A percentile compares a stretch with the other conserved stretches of the same genome.
phyloP scores from a whole-genome alignment of 2,888 invertebrate species.

The Polydrusus tereticollis region DNA sequence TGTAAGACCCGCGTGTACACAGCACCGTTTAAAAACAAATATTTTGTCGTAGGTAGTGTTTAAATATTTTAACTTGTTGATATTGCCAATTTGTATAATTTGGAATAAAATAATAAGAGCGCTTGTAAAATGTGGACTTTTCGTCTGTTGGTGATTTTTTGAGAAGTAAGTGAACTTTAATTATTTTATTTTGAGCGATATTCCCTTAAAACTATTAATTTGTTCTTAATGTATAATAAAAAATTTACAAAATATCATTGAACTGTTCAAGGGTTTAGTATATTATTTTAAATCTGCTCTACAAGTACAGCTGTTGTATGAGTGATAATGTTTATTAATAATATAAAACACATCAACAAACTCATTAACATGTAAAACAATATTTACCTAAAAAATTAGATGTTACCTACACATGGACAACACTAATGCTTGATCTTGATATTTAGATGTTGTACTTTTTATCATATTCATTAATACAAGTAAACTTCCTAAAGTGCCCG shows the following conservation, averaged over 20 bases:
- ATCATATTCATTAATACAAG: too few relatives aligned
- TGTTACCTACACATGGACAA: background rate
- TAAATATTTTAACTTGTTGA: background rate
- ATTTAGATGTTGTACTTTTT: too few relatives aligned
- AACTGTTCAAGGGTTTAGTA: too few relatives aligned
- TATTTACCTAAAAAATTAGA: conserved; percentile 9
- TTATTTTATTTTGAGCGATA: too few relatives aligned
- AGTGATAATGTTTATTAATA: background rate
- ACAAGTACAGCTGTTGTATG: background rate
- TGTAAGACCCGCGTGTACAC: too few relatives aligned
- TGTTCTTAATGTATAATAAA: too few relatives aligned
- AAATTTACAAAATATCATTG: background rate
- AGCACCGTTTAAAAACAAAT: background rate
- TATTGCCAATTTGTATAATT: background rate
- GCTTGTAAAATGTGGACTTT: background rate
- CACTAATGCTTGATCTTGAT: background rate
- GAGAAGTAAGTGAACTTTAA: background rate
- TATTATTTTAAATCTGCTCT: background rate
- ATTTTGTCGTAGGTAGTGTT: background rate
- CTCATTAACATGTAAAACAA: conserved; percentile 5
- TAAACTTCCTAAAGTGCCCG: too few relatives aligned
- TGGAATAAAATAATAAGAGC: background rate
- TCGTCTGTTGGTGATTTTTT: background rate
- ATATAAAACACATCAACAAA: background rate
- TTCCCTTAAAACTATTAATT: too few relatives aligned